Evolutionary conservation across 2,888 invertebrate species (phyloP).

Genomic region (Odontothrips loti): DNA sequence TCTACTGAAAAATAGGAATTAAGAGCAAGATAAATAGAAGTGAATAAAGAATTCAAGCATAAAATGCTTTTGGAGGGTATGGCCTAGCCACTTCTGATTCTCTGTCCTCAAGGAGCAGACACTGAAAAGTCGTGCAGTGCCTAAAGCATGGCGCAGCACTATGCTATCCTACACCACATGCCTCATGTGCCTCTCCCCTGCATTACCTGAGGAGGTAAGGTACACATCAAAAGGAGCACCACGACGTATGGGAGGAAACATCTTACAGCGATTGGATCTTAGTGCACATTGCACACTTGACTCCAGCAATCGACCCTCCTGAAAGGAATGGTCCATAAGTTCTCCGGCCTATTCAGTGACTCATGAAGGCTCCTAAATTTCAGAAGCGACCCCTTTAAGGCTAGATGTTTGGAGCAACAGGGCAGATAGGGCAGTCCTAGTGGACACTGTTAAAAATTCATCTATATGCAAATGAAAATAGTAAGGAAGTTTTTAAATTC

Average conservation of each 20-base stretch:
- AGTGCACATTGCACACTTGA: constrained; percentile 57
- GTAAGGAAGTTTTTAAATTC: too few species aligned
- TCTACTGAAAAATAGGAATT: not conserved
- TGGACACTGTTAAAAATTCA: too few species aligned
- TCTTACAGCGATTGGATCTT: constrained; percentile 70
- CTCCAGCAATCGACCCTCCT: constrained; percentile 72
- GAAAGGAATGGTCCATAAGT: constrained; percentile 46
- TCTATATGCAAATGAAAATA: too few species aligned
- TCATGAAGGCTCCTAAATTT: too few species aligned
- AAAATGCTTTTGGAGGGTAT: too few species aligned
- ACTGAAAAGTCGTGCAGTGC: constrained; percentile 4
- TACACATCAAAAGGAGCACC: constrained; percentile 79
- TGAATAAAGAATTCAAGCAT: too few species aligned
- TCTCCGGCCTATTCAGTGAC: not conserved
- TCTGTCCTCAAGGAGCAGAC: not conserved
- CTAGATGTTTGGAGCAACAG: too few species aligned
- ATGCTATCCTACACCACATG: constrained; percentile 22
- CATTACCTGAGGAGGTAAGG: constrained; percentile 77
- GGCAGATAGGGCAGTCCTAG: too few species aligned
- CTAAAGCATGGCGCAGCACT: constrained; percentile 11
- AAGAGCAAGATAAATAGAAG: not conserved
- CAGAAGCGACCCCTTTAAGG: too few species aligned
- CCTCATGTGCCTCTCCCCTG: not conserved
- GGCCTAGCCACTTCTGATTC: too few species aligned
- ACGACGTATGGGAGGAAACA: constrained; percentile 75